These are phyloP conservation scores for Speoplatyrhinus poulsoni DNA, from an alignment of 2,113 vertebrate species.

Conservation along the genomic window DNA sequence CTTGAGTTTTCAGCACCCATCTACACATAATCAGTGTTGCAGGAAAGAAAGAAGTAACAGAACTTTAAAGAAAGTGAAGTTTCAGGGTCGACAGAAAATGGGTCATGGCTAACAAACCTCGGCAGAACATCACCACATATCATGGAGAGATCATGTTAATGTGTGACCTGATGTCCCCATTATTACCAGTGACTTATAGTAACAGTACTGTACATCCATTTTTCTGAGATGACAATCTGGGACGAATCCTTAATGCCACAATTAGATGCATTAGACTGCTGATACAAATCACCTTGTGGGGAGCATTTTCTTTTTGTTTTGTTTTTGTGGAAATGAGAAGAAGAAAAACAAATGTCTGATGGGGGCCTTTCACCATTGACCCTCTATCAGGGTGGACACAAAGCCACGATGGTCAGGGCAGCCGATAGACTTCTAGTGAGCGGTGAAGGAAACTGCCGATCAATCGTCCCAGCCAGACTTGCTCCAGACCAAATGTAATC, in stretches of 20 bases:
- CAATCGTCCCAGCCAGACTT: slow-evolving; percentile 61
- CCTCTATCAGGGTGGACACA: slow-evolving; percentile 42
- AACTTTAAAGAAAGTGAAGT: too few relatives aligned
- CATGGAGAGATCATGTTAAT: neutral
- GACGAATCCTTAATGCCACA: too few relatives aligned
- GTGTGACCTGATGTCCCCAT: neutral
- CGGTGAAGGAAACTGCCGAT: slow-evolving; percentile 44
- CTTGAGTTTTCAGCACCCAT: too few relatives aligned
- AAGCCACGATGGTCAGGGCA: slow-evolving; percentile 41
- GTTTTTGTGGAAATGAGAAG: neutral
- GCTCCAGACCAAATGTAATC: slow-evolving; percentile 64
- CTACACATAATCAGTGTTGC: too few relatives aligned
- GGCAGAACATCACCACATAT: too few relatives aligned
- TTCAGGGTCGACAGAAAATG: too few relatives aligned
- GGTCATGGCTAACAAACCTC: too few relatives aligned
- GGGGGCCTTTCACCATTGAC: slow-evolving; percentile 8
- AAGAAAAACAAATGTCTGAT: neutral
- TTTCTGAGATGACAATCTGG: neutral
- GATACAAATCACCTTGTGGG: neutral
- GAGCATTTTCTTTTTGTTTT: neutral
- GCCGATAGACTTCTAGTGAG: slow-evolving; percentile 57
- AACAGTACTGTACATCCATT: neutral
- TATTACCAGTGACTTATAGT: neutral
- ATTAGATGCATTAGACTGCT: neutral
- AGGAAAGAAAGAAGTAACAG: too few relatives aligned